phyloP scores from a whole-genome alignment of 2,113 vertebrate species.

The Spea bombifrons region DNA sequence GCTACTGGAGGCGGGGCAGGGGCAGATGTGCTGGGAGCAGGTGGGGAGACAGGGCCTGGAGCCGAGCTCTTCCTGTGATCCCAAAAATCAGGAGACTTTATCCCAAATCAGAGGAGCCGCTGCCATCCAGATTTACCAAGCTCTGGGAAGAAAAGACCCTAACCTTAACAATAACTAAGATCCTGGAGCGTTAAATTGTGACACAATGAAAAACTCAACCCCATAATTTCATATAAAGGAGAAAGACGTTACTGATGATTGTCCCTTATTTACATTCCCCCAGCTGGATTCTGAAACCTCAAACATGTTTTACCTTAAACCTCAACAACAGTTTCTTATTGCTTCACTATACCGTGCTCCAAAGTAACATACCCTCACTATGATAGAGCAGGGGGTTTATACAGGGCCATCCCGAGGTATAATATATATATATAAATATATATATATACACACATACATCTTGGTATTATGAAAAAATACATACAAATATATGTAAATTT shows the following conservation, averaged over 20 bases:
- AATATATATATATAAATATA: too few relatives aligned
- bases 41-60: slow-evolving; percentile 36
- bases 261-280: neutral
- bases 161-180: neutral
- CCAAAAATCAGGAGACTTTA: slow-evolving; percentile 18
- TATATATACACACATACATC: too few relatives aligned
- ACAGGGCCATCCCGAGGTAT: neutral
- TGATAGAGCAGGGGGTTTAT: neutral
- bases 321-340: neutral
- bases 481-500: too few relatives aligned
- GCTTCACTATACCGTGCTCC: neutral
- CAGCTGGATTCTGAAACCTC: neutral
- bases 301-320: neutral
- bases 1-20: slow-evolving; percentile 44
- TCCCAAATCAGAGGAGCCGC: slow-evolving; percentile 4
- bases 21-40: slow-evolving; percentile 34
- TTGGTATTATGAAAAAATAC: too few relatives aligned
- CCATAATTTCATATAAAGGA: neutral
- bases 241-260: neutral
- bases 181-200: neutral
- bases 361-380: neutral
- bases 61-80: slow-evolving; percentile 46
- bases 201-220: neutral
- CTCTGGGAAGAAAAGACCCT: neutral
- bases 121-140: neutral